Evolutionary conservation across 1,140 invertebrate genomes (phyloP).

Genomic region (Eubasilissa regina): DNA sequence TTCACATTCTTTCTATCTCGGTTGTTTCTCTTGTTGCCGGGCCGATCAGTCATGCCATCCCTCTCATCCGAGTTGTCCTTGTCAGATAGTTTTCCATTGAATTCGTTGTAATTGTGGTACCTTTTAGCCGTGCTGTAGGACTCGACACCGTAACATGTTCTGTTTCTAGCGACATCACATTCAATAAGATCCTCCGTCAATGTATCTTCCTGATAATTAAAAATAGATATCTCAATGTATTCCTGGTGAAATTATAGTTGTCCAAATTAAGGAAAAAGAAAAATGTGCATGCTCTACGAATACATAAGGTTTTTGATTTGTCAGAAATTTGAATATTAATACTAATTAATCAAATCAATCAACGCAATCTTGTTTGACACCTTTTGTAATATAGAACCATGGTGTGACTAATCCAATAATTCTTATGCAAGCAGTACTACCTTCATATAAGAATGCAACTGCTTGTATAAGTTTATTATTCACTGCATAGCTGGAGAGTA

Average conservation of each 20-base stretch:
- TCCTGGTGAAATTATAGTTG: not conserved
- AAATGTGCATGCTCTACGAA: too few species aligned
- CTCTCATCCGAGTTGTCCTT: slow-evolving; percentile 43
- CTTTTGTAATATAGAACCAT: too few species aligned
- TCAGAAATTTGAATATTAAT: too few species aligned
- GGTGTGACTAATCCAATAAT: too few species aligned
- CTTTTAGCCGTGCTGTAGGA: slow-evolving; percentile 42
- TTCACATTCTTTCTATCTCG: slow-evolving; percentile 75
- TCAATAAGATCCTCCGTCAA: slow-evolving; percentile 54
- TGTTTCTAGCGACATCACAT: slow-evolving; percentile 56
- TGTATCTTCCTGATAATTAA: slow-evolving; percentile 55
- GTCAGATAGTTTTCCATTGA: slow-evolving; percentile 21
- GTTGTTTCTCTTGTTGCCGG: slow-evolving; percentile 72
- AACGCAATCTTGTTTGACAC: too few species aligned
- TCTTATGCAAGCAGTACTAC: too few species aligned
- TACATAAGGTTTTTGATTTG: too few species aligned
- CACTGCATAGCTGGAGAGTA: too few species aligned
- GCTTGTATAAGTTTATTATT: too few species aligned
- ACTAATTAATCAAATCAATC: too few species aligned
- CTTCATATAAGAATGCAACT: too few species aligned
- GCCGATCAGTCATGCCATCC: slow-evolving; percentile 7
- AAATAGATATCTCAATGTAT: not conserved
- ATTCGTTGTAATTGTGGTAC: slow-evolving; percentile 19
- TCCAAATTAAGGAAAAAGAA: not conserved
- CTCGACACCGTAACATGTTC: slow-evolving; percentile 54